Evolutionary conservation across 64 coral and sea anemone species (phyloP).

Genomic region (Platygyra sinensis): DNA sequence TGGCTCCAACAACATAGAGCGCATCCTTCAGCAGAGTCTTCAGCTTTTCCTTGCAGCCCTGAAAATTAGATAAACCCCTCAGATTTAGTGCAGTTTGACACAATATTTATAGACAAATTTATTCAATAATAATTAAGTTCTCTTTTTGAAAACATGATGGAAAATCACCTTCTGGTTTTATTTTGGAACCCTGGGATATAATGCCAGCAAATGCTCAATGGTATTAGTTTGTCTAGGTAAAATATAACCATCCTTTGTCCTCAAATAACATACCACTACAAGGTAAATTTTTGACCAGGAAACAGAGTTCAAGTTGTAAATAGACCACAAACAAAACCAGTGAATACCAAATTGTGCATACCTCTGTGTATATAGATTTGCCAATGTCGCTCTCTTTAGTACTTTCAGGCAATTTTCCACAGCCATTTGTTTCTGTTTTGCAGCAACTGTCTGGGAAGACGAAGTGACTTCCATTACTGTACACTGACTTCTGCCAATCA

Average conservation of each 20-base stretch:
- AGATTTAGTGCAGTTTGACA: neutral
- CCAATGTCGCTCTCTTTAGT: neutral
- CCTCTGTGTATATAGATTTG: neutral
- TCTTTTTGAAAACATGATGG: neutral
- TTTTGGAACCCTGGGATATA: too few relatives aligned
- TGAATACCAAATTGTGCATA: neutral
- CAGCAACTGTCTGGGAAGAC: constrained; percentile 55
- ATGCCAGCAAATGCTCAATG: too few relatives aligned
- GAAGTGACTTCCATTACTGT: neutral
- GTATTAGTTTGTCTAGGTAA: too few relatives aligned
- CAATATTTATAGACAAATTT: neutral
- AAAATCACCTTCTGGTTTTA: too few relatives aligned
- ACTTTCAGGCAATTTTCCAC: neutral
- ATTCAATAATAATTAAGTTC: too few relatives aligned
- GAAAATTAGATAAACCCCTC: neutral
- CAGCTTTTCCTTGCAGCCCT: constrained; percentile 46
- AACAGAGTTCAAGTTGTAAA: too few relatives aligned
- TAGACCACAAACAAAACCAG: too few relatives aligned
- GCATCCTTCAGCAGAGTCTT: neutral
- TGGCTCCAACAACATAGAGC: constrained; percentile 19
- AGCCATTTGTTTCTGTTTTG: neutral
- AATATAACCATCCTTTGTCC: too few relatives aligned
- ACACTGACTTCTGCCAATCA: constrained; percentile 24
- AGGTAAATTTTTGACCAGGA: too few relatives aligned
- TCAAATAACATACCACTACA: too few relatives aligned